Percentiles rank a stretch among this genome's conserved stretches.
These are phyloP conservation scores for Stratiomys singularior DNA, from an alignment of 2,888 invertebrate genomes.

Conservation along the genomic window DNA sequence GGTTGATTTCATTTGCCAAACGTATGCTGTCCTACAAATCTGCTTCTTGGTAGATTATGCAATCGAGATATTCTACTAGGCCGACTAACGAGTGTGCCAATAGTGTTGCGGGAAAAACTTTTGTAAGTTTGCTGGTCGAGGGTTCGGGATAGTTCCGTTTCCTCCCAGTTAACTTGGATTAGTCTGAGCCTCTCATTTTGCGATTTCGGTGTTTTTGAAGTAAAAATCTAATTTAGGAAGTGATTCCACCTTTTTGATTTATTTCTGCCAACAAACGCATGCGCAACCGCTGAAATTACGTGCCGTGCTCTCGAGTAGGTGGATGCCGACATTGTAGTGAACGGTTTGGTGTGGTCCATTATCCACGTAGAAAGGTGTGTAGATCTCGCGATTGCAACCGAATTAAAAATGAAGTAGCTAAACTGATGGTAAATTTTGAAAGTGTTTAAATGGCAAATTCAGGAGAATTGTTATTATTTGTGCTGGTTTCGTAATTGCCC, in stretches of 20 bases:
- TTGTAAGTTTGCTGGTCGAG: not conserved
- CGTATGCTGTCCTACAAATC: not conserved
- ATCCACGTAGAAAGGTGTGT: not conserved
- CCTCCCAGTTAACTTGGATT: not conserved
- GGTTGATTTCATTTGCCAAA: not conserved
- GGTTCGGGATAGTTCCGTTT: no score
- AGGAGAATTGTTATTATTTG: not conserved
- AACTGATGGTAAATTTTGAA: not conserved
- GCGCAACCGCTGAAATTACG: conserved; percentile 25
- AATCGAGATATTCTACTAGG: not conserved
- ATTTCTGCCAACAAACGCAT: conserved; percentile 24
- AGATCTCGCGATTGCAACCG: not conserved
- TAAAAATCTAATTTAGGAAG: conserved; percentile 38
- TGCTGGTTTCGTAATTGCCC: not conserved
- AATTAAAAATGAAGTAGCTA: not conserved
- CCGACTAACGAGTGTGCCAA: not conserved
- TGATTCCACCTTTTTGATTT: conserved; percentile 28
- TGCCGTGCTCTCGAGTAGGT: conserved; percentile 27
- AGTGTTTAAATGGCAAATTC: not conserved
- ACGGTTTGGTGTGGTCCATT: no score
- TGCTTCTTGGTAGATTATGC: conserved; percentile 3
- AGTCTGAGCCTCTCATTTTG: not conserved
- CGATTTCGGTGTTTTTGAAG: not conserved
- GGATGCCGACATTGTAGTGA: not conserved
- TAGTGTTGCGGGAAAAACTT: not conserved